Evolutionary conservation across 2,888 invertebrate species (phyloP), one percentile per base, ranked within the genome.

Genomic region (Trissolcus japonicus): DNA sequence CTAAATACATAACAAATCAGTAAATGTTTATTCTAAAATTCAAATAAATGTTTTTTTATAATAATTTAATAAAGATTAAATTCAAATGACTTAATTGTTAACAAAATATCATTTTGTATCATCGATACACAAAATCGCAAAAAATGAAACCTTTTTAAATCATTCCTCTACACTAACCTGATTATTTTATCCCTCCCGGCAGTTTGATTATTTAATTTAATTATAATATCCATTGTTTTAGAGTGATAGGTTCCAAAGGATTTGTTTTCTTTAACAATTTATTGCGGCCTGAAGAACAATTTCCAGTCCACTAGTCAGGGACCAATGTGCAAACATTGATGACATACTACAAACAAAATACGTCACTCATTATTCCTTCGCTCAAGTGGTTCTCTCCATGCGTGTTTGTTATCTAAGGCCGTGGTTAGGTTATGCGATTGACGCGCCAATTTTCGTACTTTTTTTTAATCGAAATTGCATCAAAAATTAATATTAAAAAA

Each of bases 141-240:
- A n/a, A n/a, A n/a, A n/a, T n/a, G n/a, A 16, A 54, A 29, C 6
- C 6, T 35, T 55, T 7, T 1, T 6, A 35, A 55, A 56, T 51
- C 16, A 11, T 13, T 4, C 17, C 13, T n/a, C n/a, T 2, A 19
- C 40, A 81, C 81, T 78, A 81, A 90, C 90, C 91, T 90, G 76
- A 90, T 90, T 74, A 90, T 83, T 87, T 90, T 91, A 77, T 91
- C 91, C 73, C 91, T 85, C 25, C 91, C 91, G 50, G 88, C 89
- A n/a, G 90, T 90, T 86, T 91, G 91, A 78, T 88, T 89, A 78
- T 91, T 91, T 75, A 91, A 79, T 83, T 89, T 90, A 60, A 91
- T 84, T 79, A 90, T 80, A 53, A 86, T 83, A 68, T 91, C 90
- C 91, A 91, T 91, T 16, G 29, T 60, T 53, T 1, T 4, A 11